Base-by-base conservation (phyloP, 2,888 invertebrate genomes). In the Epicampocera succincta region DNA sequence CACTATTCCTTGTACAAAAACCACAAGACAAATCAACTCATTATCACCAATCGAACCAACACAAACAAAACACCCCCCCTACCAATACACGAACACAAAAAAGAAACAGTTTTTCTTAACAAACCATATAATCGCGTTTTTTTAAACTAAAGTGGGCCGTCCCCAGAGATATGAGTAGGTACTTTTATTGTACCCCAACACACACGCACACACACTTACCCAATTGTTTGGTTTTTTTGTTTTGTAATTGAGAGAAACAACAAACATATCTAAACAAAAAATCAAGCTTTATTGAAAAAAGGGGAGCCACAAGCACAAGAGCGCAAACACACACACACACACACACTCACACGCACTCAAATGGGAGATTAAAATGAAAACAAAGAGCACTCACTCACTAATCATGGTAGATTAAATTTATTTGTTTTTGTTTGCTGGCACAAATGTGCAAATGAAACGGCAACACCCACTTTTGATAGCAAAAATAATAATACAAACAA, bases 141-240 rank as follows among this genome's bases (percentile, higher is more conserved):
- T 17, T 52, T 61, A 73, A 83, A 79, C 83, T 84, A 86, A 88
- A 88, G 87, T 87, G 88, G 88, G 88, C 89, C 72, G 88, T 88
- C 87, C 88, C 88, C 81, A 83, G 86, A 85, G 88, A 85, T 83
- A 83, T 76, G 68, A 56, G 52, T 21, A n/a, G n/a, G n/a, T n/a
- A 50, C 48, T 19, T 66, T 29, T 60, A 17, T 25, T n/a, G 17
- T 33, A 52, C 61, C n/a, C n/a, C n/a, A n/a, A 48, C 0, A 60
- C 44, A 50, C 50, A 50, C 9, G 1, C 75, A 50, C 17, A n/a
- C 40, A 65, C 6, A 60, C 2, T 3, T n/a, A 1, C 9, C 1
- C 9, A 33, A 5, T 3, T 9, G 8, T 5, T 6, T 33, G 9
- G 3, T 6, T 6, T 33, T 60, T 12, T 12, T 25, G 3, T 12